Base-by-base conservation (phyloP, 2,888 invertebrate species). In the Epinotia bilunana region DNA sequence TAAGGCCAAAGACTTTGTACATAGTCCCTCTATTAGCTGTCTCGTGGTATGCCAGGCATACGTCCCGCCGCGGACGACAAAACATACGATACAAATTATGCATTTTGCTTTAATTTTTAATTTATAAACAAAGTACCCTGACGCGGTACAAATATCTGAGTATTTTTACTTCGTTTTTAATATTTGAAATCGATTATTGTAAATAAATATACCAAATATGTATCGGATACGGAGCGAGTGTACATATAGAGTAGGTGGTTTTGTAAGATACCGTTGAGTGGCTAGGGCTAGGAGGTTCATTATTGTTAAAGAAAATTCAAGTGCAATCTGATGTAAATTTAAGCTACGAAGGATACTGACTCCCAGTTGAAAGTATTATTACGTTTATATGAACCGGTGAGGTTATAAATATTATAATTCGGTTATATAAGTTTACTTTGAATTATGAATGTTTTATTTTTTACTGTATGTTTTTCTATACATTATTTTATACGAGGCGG, bases 361-460 rank as follows among this genome's bases (percentile, higher is more conserved):
- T 87, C 93, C 92, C 91, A 92, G 92, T 93, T 92, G 87, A 92
- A 92, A 94, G 94, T 94, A 94, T 94, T 94, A 94, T 93, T 94
- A 93, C 91, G 91, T 93, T 93, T 93, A 93, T 92, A 89, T 89
- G 87, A 91, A 93, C 94, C 94, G 90, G 86, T 83, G 86, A 90
- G 93, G 93, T 93, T 92, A 89, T 86, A 94, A 92, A 93, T 94
- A 93, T 93, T 92, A 90, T 91, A 86, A 93, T 92, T 90, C 91
- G 93, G 91, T 93, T 92, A 91, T 81, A 83, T 90, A 91, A 92
- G 91, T 90, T 92, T 89, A 90, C 85, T 88, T 91, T 92, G 92
- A 93, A 93, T 93, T 93, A 92, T 93, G 86, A 88, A 91, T 90
- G 91, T 91, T 90, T 75, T 91, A 91, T 92, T 91, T 92, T 91